Evolutionary conservation across 2,113 vertebrate species (phyloP).

Genomic region (Vulpes ferrilata): DNA sequence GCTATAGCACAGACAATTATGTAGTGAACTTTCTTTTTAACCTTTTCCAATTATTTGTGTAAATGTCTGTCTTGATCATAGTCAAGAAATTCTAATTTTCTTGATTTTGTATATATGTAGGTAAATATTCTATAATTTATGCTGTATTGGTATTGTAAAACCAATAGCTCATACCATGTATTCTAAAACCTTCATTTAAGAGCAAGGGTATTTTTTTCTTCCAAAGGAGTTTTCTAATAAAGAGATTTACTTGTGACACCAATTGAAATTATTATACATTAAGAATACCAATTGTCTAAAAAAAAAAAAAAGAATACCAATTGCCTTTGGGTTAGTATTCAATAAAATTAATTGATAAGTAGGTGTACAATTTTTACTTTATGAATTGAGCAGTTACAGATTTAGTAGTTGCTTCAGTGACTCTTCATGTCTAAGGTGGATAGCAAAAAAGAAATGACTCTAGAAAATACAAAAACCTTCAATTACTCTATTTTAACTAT

Average conservation of each 20-base stretch:
- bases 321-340: constrained; percentile 26
- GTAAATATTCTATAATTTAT: constrained; percentile 73
- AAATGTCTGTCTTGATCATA: neutral
- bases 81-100: constrained; percentile 71
- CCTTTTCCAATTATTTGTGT: neutral
- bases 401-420: constrained; percentile 43
- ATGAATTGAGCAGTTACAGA: neutral
- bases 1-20: neutral
- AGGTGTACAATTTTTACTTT: neutral
- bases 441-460: neutral
- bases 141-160: constrained; percentile 62
- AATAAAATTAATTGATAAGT: constrained; percentile 61
- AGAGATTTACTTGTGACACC: constrained; percentile 67
- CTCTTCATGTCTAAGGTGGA: neutral
- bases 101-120: constrained; percentile 52
- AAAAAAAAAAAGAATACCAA: neutral
- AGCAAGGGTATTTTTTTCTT: constrained; percentile 56
- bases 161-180: constrained; percentile 66
- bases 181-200: constrained; percentile 64
- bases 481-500: neutral
- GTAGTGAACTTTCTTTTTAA: neutral
- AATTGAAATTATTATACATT: constrained; percentile 58
- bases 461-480: neutral
- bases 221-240: constrained; percentile 46
- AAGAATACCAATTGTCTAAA: neutral